Evolutionary conservation across 2,888 invertebrate species (phyloP), one percentile per base, ranked within the genome.

Genomic region (Amphiduros pacificus): DNA sequence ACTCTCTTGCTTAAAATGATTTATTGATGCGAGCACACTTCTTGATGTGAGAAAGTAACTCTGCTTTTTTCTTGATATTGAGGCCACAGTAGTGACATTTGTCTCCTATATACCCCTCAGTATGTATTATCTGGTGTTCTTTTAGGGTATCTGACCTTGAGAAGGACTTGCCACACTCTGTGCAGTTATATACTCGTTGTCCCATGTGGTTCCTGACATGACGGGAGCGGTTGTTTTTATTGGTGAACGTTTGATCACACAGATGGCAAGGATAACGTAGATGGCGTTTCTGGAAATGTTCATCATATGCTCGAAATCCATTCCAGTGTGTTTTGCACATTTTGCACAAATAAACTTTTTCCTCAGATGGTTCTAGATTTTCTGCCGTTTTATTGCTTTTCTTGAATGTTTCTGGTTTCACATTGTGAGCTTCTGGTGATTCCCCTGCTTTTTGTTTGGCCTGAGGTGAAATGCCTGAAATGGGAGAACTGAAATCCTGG

Each of bases 81-180:
- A 49, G 29, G 14, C 58, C 55, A 57, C 69, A 69, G 51, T 56
- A 51, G 44, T 29, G 28, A 55, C 69, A 69, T 31, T 51, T 55
- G 50, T 62, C 58, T 2, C 61, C 58, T 27, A 61, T 59, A 44
- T 69, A 68, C 55, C 67, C 64, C 14, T 40, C 40, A 6, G 69
- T 68, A 64, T 69, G 69, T n/a, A 62, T 68, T 57, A 68, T 56
- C 51, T 58, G 58, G 51, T 69, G 69, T 41, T 69, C 69, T 36
- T 62, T 58, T 36, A 69, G 57, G 6, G 64, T 61, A 53, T 68
- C 67, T 22, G 67, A 64, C 2, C 69, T 57, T 11, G 63, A 48
- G 58, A 69, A 69, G 17, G 32, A 49, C 55, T 68, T 68, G 22
- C 51, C 56, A 41, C 69, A 69, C 36, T 62, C 55, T 9, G 55